These are phyloP conservation scores for Xestia rhomboidea DNA, from an alignment of 2,888 invertebrate genomes.

Conservation along the genomic window DNA sequence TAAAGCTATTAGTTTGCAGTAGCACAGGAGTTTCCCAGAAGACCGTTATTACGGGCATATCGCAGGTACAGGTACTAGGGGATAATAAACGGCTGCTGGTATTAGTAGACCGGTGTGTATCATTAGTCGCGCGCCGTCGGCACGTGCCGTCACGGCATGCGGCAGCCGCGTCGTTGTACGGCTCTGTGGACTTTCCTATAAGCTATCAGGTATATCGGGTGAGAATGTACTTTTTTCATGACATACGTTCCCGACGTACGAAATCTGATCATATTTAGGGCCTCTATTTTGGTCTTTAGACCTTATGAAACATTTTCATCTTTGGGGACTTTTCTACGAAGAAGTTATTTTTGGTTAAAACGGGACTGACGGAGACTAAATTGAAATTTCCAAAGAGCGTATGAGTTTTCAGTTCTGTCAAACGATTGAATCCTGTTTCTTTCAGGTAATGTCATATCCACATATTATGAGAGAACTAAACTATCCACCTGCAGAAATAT, in stretches of 20 bases:
- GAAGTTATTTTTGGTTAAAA: background rate
- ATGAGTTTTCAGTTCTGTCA: background rate
- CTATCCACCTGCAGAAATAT: constrained; percentile 11
- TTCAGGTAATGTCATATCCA: too few species aligned
- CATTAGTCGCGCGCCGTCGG: constrained; percentile 75
- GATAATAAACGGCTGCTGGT: constrained; percentile 75
- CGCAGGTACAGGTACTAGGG: constrained; percentile 62
- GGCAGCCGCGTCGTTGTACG: constrained; percentile 61
- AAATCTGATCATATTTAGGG: background rate
- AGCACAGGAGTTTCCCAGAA: constrained; percentile 68
- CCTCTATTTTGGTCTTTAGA: background rate
- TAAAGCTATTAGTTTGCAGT: constrained; percentile 63
- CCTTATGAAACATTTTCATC: background rate
- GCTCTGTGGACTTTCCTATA: constrained; percentile 26
- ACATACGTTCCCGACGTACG: too few species aligned
- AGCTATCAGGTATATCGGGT: background rate
- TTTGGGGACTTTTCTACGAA: background rate
- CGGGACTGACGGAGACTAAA: background rate
- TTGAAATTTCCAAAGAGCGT: background rate
- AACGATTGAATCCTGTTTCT: background rate
- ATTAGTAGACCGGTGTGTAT: constrained; percentile 73
- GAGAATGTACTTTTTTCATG: background rate
- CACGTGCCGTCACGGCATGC: constrained; percentile 76
- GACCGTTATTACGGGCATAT: constrained; percentile 72
- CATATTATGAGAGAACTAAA: background rate